phyloP scores from a whole-genome alignment of 2,888 invertebrate genomes.

The Eurois occulta region DNA sequence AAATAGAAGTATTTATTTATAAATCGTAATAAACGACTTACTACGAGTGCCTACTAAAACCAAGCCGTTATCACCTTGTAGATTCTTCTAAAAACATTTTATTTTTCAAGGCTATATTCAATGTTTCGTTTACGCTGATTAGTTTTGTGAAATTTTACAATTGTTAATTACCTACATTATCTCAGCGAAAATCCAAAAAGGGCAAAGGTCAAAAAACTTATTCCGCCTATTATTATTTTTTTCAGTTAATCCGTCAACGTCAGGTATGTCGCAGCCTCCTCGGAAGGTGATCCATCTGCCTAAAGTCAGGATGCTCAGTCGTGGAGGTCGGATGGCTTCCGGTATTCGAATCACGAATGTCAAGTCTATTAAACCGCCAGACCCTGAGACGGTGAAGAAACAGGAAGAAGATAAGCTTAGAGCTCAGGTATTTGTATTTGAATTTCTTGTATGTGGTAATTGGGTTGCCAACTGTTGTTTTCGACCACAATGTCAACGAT shows the following conservation, averaged over 20 bases:
- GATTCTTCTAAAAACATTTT: slow-evolving; percentile 13
- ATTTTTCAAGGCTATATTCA: slow-evolving; percentile 20
- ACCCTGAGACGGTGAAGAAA: slow-evolving; percentile 79
- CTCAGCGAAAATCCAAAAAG: slow-evolving; percentile 1
- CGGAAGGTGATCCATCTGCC: slow-evolving; percentile 82
- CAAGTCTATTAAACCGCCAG: slow-evolving; percentile 83
- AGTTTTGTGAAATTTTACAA: too few species aligned
- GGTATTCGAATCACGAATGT: slow-evolving; percentile 85
- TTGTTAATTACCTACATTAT: not conserved
- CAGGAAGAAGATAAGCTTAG: slow-evolving; percentile 83
- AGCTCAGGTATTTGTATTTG: slow-evolving; percentile 78
- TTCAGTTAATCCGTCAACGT: slow-evolving; percentile 76
- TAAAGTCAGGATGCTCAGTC: slow-evolving; percentile 83
- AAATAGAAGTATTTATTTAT: not conserved
- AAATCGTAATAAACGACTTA: not conserved
- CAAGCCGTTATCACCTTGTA: not conserved
- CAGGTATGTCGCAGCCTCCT: slow-evolving; percentile 76
- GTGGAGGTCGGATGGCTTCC: slow-evolving; percentile 72
- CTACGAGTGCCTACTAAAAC: slow-evolving; percentile 1
- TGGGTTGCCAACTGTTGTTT: not conserved
- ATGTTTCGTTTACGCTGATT: slow-evolving; percentile 4
- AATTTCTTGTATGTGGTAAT: not conserved
- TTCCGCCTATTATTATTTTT: slow-evolving; percentile 33
- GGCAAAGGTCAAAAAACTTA: not conserved
- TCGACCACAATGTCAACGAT: too few species aligned